Evolutionary conservation across 2,888 invertebrate species (phyloP), one percentile per base, ranked within the genome.

Genomic region (Mythimna vitellina): DNA sequence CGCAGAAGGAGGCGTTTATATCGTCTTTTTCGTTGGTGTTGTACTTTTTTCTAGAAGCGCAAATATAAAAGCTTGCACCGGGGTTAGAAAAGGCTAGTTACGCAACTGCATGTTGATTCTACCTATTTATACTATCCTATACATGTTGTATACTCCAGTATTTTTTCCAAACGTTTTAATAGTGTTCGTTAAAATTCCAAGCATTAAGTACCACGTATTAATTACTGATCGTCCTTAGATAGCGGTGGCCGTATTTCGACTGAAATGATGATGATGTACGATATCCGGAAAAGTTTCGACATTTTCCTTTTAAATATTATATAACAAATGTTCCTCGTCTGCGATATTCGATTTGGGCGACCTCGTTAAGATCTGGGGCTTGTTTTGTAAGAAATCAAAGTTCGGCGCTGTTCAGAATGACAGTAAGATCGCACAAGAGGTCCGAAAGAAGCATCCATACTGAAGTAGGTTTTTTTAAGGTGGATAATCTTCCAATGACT

Each of bases 261-360:
- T 17, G 46, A 46, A 46, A 46, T 46, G 14, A 46, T 46, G 42
- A 42, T 42, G 46, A 46, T 17, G 51, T 10, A 38, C 25, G 51
- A 74, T 72, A 46, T 2, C 56, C 38, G 56, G 53, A 46, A 60
- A 75, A 72, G 25, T 38, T 78, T 68, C 53, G 25, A 25, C 58
- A 32, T 49, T 70, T 72, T 72, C 81, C 74, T 74, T 73, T 70
- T 53, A 71, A 62, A 56, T 65, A 57, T 73, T 65, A 62, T 72
- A 65, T 53, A 65, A 67, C 6, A n/a, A 70, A 72, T 61, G 74
- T 71, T 72, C 49, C 35, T n/a, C 20, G 32, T 72, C 53, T 32
- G 12, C 14, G 32, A 67, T 63, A 65, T 64, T 69, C 54, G 58
- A 20, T 65, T 38, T 17, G 32, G 20, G 67, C 60, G 51, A 57